Evolutionary conservation across 2,888 invertebrate species (phyloP).

Genomic region (Drosophila fulvimacula): DNA sequence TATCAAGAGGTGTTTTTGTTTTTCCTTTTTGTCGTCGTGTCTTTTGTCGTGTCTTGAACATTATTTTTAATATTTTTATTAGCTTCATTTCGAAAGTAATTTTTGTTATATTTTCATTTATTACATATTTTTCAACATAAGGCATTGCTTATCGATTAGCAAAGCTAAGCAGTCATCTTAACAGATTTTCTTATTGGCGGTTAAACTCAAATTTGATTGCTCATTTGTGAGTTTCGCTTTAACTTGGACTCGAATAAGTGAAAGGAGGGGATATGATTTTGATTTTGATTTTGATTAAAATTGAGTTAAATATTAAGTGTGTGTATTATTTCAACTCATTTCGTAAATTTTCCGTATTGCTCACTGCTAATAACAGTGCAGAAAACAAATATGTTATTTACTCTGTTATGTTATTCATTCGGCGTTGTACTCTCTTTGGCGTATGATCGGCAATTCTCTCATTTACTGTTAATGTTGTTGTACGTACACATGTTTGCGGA

Average conservation of each 20-base stretch:
- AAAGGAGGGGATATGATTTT: rapidly evolving
- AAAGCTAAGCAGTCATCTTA: neutral
- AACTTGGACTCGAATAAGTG: rapidly evolving
- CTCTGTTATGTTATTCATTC: constrained; percentile 10
- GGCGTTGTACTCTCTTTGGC: constrained; percentile 15
- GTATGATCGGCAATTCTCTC: constrained; percentile 47
- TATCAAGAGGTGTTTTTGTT: neutral
- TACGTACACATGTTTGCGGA: constrained; percentile 58
- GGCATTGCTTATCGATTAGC: neutral
- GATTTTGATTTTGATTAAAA: neutral
- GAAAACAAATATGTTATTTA: constrained; percentile 2
- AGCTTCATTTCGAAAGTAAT: too few relatives aligned
- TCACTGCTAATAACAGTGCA: constrained; percentile 22
- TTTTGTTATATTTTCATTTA: neutral
- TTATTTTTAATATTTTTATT: neutral
- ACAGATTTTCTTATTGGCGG: neutral
- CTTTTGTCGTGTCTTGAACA: too few relatives aligned
- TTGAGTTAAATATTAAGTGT: too few relatives aligned
- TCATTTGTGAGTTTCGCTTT: neutral
- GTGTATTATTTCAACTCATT: neutral
- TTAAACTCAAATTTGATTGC: neutral
- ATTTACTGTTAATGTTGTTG: constrained; percentile 63
- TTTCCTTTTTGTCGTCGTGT: neutral
- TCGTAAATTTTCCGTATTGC: constrained; percentile 8
- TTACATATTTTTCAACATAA: neutral